Evolutionary conservation across 2,797 vertebrate species (phyloP), one percentile per base, ranked within the genome.

Genomic region (Fundulus diaphanus): DNA sequence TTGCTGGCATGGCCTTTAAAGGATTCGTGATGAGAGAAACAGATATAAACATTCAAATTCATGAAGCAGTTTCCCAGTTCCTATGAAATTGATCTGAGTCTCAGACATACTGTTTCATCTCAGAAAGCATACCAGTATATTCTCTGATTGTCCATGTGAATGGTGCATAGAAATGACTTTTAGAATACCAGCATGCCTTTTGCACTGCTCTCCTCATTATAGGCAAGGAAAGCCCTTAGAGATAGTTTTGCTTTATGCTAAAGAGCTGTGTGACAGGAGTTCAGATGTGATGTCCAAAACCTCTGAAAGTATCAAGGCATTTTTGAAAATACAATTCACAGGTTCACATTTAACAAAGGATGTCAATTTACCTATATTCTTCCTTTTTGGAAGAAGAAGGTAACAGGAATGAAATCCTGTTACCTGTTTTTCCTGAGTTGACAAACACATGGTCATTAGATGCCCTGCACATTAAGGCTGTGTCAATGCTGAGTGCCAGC

Each of bases 131-230:
- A n/a, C n/a, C n/a, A n/a, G n/a, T n/a, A n/a, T n/a, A n/a, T n/a
- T n/a, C n/a, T n/a, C n/a, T n/a, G n/a, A n/a, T 79, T 79, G 80
- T 88, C 75, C 66, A 7, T 92, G 87, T 88, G 87, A 91, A 86
- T 84, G 83, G 81, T 86, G 82, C 85, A 84, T 88, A 61, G 80
- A 78, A 90, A 90, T 93, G 86, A 86, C 85, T 89, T 93, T 93
- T 91, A 85, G 78, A 90, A 86, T 73, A 51, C 73, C 73, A 29
- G 48, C 18, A 85, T 91, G 88, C 75, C 89, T 84, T 91, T 89
- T 89, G 70, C 70, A 82, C 79, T 76, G 77, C 73, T 85, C 65
- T 72, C 24, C 73, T 91, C 87, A 87, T 92, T 88, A 90, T 72
- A 89, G 70, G 82, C 82, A 82, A 84, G 74, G 80, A 54, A 74